Base-by-base conservation (phyloP, 2,113 vertebrate species). In the Rhinoptilus africanus region DNA sequence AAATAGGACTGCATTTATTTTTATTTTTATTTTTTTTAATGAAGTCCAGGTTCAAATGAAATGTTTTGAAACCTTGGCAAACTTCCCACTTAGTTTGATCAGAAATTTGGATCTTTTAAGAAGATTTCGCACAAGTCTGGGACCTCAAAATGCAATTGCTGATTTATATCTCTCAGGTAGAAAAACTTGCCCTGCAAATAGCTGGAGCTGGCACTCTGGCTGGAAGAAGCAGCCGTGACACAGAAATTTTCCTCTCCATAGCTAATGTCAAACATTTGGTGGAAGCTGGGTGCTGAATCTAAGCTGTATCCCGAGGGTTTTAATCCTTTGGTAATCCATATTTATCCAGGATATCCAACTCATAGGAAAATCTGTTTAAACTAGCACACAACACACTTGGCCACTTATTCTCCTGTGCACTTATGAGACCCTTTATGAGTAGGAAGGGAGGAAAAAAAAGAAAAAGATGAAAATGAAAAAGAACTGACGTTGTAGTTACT, bases 351-450 rank as follows among this genome's bases (percentile, higher is more conserved):
- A 54, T 56, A 45, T 76, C 43, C 39, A 93, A 6, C 23, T 50
- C 28, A 6, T 1, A 57, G 45, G 35, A 39, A 88, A 79, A 47
- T 76, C 37, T 79, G 16, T 89, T 83, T 60, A 85, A 90, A 85
- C 24, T 4, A 7, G 24, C 9, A 60, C n/a, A 10, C 6, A 28
- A 3, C 8, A 30, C 1, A 0, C 18, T 84, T 78, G 60, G 22
- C 10, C n/a, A 23, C 47, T 74, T 54, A 47, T 6, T 66, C 32
- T 10, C 12, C 23, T 47, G 4, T 69, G 28, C 1, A 19, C 22
- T 57, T 39, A 30, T 1, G 32, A 28, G 20, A 80, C 3, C 23
- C 66, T 23, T 56, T 75, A 14, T 10, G 45, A 73, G 17, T 8
- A 4, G 9, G 13, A 18, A 20, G 18, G 18, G 34, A 9, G 54